Evolutionary conservation across 2,888 invertebrate genomes (phyloP), one percentile per base, ranked within the genome.

Genomic region (Phengaris alcon): DNA sequence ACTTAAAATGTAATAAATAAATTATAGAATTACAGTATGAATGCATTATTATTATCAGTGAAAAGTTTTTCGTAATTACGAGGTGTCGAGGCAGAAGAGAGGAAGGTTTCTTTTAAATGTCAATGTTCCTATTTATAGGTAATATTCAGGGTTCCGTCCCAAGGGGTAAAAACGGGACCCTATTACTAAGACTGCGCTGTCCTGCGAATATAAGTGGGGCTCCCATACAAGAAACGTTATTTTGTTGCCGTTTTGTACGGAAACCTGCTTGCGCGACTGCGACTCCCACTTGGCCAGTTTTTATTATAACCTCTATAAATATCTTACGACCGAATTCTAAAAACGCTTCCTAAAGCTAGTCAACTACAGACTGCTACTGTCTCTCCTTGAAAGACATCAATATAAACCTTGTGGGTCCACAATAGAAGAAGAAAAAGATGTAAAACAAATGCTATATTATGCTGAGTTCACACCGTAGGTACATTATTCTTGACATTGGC

Each of bases 101-200:
- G 83, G 82, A 76, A 81, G 81, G 81, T 83, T 79, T 81, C 78
- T 75, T 76, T 78, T 78, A 84, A 84, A 84, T 82, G 82, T 83
- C 83, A 83, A 84, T 82, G 35, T 35, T 35, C 35, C 4, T 35
- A 35, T 35, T 35, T 35, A 4, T 3, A 35, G 35, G 35, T 35
- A 35, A 35, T 35, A 1, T 35, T 35, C 4, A 35, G 35, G 35
- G 35, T 3, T 35, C 35, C 35, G 35, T 35, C 35, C 3, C 35
- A 35, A 35, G 4, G 35, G 35, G 35, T 35, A 3, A 35, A 3
- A 35, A 35, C 35, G 35, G 3, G 35, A 35, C 35, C 35, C 35
- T 35, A 4, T 35, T 35, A 35, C 35, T 35, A 35, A 35, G 35
- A 35, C 35, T 35, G 3, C 35, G 35, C 35, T 35, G 35, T 4